Percentiles rank a stretch among this genome's conserved stretches.
These are phyloP conservation scores for Aporrectodea caliginosa DNA, from an alignment of 1,140 invertebrate genomes.

Conservation along the genomic window DNA sequence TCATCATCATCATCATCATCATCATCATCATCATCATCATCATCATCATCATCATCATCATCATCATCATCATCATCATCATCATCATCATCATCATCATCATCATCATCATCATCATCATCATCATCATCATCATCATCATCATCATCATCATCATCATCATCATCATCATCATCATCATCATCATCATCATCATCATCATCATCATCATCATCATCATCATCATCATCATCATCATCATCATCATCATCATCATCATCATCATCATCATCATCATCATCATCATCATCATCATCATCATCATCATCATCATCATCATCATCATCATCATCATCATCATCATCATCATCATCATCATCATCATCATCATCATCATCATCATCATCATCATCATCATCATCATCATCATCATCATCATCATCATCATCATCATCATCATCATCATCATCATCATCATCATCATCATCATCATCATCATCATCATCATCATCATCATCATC, in stretches of 20 bases:
- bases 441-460: neutral
- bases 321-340: neutral
- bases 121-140: slow-evolving; percentile 2
- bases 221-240: slow-evolving; percentile 2
- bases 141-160: slow-evolving; percentile 3
- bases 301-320: neutral
- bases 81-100: slow-evolving; percentile 3
- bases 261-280: slow-evolving; percentile 3
- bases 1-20: slow-evolving; percentile 2
- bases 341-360: neutral
- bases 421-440: neutral
- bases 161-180: slow-evolving; percentile 2
- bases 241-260: slow-evolving; percentile 2
- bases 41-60: slow-evolving; percentile 2
- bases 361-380: slow-evolving; percentile 3
- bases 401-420: slow-evolving; percentile 2
- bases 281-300: slow-evolving; percentile 2
- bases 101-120: slow-evolving; percentile 2
- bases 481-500: slow-evolving; percentile 2
- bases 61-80: slow-evolving; percentile 2
- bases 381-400: neutral
- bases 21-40: slow-evolving; percentile 3
- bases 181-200: slow-evolving; percentile 2
- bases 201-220: slow-evolving; percentile 3
- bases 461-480: neutral